Evolutionary conservation across 2,888 invertebrate species (phyloP).

Genomic region (Flexamia atlantica): DNA sequence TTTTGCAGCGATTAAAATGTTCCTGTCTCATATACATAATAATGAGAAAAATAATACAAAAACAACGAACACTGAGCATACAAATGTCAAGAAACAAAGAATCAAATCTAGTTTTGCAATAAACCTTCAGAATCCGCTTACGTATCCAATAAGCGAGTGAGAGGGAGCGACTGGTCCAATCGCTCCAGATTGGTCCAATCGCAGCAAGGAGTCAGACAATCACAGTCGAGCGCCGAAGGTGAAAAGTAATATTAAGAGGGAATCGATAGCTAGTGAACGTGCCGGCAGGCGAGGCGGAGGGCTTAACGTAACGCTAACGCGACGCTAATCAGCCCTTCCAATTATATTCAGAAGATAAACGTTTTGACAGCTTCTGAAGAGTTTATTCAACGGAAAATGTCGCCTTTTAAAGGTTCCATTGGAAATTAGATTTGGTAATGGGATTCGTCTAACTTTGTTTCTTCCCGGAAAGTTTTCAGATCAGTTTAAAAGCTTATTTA

Average conservation of each 20-base stretch:
- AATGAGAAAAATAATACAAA: no score
- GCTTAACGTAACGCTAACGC: conserved; percentile 1
- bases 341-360: conserved; percentile 21
- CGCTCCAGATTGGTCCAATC: conserved; percentile 44
- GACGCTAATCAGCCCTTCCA: conserved; percentile 9
- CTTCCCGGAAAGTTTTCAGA: conserved; percentile 33
- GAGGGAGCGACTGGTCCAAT: conserved; percentile 2
- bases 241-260: conserved; percentile 51
- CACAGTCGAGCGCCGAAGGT: conserved; percentile 26
- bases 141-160: background rate
- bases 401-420: conserved; percentile 39
- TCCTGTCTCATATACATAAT: no score
- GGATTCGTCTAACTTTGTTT: conserved; percentile 36
- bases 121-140: conserved; percentile 21
- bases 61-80: no score
- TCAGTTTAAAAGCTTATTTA: conserved; percentile 52
- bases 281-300: background rate
- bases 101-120: no score
- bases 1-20: no score
- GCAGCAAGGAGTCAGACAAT: conserved; percentile 29
- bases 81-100: no score
- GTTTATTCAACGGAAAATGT: conserved; percentile 47
- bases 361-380: conserved; percentile 33
- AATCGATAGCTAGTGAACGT: conserved; percentile 45
- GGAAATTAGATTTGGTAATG: conserved; percentile 53